Percentiles rank a stretch among this genome's conserved stretches.
These are phyloP conservation scores for Stratiolaelaps scimitus DNA, from an alignment of 1,140 invertebrate genomes.

Conservation along the genomic window DNA sequence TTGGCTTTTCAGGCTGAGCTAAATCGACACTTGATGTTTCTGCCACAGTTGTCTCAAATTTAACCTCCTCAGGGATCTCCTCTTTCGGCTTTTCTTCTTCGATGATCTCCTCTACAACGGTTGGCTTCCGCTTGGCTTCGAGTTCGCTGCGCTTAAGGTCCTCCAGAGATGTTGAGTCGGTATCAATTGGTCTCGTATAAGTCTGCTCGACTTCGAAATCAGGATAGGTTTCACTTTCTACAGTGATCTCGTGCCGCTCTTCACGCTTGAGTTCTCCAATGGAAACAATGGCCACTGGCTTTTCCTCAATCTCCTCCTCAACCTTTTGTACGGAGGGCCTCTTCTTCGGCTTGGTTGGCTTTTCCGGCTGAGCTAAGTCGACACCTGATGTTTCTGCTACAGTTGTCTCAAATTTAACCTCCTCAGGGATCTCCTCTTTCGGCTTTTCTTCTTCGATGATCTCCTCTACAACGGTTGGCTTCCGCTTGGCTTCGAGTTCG, in stretches of 20 bases:
- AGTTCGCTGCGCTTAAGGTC: neutral
- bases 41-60: neutral
- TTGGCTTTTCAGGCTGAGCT: neutral
- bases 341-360: neutral
- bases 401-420: neutral
- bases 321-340: neutral
- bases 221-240: neutral
- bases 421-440: neutral
- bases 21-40: neutral
- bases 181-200: neutral
- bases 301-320: neutral
- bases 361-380: neutral
- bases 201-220: slow-evolving; percentile 16
- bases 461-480: slow-evolving; percentile 12
- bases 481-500: neutral
- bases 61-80: neutral
- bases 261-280: neutral
- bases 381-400: neutral
- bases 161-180: neutral
- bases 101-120: neutral
- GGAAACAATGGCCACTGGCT: neutral
- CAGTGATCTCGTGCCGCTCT: neutral
- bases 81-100: neutral
- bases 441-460: neutral
- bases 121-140: neutral